Evolutionary conservation across 2,113 vertebrate genomes (phyloP).

Genomic region (Anoplopoma fimbria): DNA sequence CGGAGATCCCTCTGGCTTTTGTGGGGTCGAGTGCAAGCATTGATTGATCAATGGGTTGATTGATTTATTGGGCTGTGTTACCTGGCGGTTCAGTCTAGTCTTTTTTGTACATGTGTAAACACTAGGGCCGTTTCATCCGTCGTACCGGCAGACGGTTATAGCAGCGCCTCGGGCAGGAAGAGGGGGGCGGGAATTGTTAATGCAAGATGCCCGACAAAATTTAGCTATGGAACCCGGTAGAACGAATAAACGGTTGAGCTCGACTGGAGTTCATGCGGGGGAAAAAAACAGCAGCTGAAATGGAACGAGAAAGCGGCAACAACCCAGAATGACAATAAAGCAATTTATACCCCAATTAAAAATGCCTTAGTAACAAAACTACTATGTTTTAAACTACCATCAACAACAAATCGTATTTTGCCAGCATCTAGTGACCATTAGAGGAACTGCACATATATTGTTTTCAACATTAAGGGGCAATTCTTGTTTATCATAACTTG

Average conservation of each 20-base stretch:
- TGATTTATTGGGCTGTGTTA: slow-evolving; percentile 54
- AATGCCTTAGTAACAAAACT: slow-evolving; percentile 5
- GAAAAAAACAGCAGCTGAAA: not conserved
- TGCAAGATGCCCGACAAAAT: no score
- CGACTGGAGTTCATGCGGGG: slow-evolving; percentile 23
- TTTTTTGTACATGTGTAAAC: slow-evolving; percentile 47
- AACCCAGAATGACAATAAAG: no score
- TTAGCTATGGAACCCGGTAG: no score
- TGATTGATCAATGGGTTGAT: slow-evolving; percentile 3
- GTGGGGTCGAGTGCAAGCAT: not conserved
- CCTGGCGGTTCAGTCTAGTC: slow-evolving; percentile 42
- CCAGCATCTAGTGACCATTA: not conserved
- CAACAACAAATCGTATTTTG: not conserved
- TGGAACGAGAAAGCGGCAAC: slow-evolving; percentile 3
- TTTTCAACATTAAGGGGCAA: not conserved
- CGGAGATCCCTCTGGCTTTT: not conserved
- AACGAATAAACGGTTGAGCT: no score
- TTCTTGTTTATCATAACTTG: not conserved
- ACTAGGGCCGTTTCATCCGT: slow-evolving; percentile 39
- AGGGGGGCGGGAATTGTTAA: no score
- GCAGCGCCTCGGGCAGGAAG: not conserved
- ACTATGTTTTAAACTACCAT: not conserved
- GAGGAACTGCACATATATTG: not conserved
- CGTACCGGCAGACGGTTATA: slow-evolving; percentile 5
- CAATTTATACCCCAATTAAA: not conserved